Evolutionary conservation across 2,797 vertebrate genomes (phyloP).

Genomic region (Meriones psammophilus): DNA sequence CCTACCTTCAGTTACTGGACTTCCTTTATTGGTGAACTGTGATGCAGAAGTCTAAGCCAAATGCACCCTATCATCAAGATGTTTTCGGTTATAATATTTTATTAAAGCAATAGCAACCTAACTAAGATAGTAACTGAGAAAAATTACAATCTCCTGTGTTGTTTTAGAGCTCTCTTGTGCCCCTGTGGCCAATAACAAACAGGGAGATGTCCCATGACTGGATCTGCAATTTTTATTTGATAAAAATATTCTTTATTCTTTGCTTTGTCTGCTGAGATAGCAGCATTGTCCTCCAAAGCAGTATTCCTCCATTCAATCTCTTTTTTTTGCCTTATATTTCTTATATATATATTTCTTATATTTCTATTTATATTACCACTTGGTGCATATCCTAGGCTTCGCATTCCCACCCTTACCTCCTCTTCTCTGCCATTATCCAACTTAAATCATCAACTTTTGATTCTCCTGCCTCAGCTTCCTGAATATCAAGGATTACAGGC

Average conservation of each 20-base stretch:
- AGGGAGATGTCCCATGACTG: background rate
- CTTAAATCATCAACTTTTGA: background rate
- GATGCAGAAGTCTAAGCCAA: background rate
- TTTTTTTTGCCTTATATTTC: background rate
- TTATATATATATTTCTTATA: too few relatives aligned
- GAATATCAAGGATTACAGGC: background rate
- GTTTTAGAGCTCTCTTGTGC: background rate
- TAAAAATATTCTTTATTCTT: background rate
- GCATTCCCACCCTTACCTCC: background rate
- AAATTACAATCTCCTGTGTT: background rate
- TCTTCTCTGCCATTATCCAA: background rate
- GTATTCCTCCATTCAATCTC: background rate
- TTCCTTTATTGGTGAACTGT: background rate
- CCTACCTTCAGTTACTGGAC: background rate
- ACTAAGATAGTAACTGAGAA: background rate
- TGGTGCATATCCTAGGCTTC: background rate
- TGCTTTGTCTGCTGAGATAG: background rate
- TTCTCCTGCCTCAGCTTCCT: background rate
- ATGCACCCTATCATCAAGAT: background rate
- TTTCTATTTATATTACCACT: too few relatives aligned
- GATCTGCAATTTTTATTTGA: background rate
- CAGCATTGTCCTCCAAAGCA: background rate
- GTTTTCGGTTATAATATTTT: background rate
- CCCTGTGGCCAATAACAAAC: background rate
- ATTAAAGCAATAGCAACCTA: background rate